A percentile compares a stretch with the other conserved stretches of the same genome.
Evolutionary conservation across 2,797 vertebrate genomes (phyloP).

Genomic region (Diplodus sargus): DNA sequence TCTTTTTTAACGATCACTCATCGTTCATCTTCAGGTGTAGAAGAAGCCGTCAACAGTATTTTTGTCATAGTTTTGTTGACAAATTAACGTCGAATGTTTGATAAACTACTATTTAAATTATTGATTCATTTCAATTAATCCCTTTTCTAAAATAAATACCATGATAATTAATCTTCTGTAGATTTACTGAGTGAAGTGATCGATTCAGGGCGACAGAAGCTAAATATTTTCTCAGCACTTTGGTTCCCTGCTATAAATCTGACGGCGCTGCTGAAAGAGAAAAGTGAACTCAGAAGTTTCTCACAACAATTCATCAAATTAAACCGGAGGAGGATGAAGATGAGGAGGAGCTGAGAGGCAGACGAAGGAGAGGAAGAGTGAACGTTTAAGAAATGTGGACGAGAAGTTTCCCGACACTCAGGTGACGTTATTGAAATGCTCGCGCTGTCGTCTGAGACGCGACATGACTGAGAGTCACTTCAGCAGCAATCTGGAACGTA

Average conservation of each 20-base stretch:
- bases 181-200: neutral
- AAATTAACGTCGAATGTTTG: neutral
- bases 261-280: neutral
- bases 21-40: neutral
- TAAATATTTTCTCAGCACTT: neutral
- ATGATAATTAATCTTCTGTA: neutral
- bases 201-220: neutral
- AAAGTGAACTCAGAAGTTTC: neutral
- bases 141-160: neutral
- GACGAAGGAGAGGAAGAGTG: neutral
- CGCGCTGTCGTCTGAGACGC: slow-evolving; percentile 42
- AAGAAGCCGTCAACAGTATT: neutral
- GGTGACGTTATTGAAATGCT: slow-evolving; percentile 61
- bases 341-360: too few species aligned
- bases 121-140: neutral
- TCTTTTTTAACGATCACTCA: neutral
- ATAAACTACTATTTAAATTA: neutral
- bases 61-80: neutral
- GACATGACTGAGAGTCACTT: slow-evolving; percentile 76
- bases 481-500: slow-evolving; percentile 75
- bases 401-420: slow-evolving; percentile 43
- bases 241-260: neutral
- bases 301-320: neutral
- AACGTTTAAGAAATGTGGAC: slow-evolving; percentile 7
- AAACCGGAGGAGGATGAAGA: neutral